These are phyloP conservation scores for Callionymus lyra DNA, from an alignment of 2,113 vertebrate genomes.

Conservation along the genomic window DNA sequence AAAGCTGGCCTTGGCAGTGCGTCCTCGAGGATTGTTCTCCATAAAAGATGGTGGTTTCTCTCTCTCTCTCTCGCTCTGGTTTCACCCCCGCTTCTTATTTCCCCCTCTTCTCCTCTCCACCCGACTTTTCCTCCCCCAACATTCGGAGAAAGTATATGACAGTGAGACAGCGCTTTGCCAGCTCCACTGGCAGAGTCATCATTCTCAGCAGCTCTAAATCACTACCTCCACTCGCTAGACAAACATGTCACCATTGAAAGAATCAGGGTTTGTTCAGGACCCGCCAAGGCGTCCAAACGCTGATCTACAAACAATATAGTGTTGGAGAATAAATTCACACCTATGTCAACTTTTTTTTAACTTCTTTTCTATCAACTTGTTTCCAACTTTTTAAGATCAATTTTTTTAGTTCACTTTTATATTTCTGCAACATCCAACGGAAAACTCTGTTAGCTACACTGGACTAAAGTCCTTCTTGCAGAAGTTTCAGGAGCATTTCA, in stretches of 20 bases:
- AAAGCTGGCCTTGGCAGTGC: conserved; percentile 56
- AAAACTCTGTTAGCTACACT: too few species aligned
- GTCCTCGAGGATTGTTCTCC: conserved; percentile 60
- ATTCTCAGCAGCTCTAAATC: conserved; percentile 68
- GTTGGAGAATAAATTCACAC: too few species aligned
- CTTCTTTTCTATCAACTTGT: too few species aligned
- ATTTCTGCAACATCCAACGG: too few species aligned
- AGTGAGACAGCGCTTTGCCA: conserved; percentile 65
- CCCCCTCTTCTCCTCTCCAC: conserved; percentile 8
- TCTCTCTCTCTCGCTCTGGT: conserved; percentile 19
- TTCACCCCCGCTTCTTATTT: conserved; percentile 4
- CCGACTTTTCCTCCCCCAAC: conserved; percentile 25
- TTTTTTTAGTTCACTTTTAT: too few species aligned
- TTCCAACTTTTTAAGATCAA: too few species aligned
- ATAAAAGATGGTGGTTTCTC: conserved; percentile 64
- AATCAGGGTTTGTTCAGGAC: conserved; percentile 3
- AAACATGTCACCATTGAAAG: conserved; percentile 61
- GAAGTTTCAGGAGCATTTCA: too few species aligned
- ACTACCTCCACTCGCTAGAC: conserved; percentile 66
- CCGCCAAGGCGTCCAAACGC: too few species aligned
- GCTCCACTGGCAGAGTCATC: conserved; percentile 71
- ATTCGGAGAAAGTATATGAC: conserved; percentile 57
- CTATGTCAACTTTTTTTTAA: too few species aligned
- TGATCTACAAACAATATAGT: too few species aligned
- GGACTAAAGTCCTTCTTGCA: too few species aligned